phyloP scores from a whole-genome alignment of 2,797 vertebrate species.

The Hippopotamyrus pictus region DNA sequence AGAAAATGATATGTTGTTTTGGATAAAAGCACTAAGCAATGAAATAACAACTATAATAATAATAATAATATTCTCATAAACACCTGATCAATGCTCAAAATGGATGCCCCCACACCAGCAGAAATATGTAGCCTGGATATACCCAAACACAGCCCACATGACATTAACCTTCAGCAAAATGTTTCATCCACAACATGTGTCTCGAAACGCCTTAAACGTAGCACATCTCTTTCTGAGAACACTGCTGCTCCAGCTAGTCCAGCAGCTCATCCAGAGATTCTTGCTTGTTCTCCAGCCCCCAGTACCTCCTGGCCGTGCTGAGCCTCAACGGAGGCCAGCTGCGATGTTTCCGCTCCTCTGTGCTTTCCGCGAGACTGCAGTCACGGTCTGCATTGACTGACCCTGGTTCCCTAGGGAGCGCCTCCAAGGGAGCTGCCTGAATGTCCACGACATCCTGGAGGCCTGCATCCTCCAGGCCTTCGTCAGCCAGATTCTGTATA shows the following conservation, averaged over 20 bases:
- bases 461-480: constrained; percentile 20
- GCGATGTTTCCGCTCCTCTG: constrained; percentile 64
- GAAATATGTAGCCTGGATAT: background rate
- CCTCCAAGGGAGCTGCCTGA: background rate
- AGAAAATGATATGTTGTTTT: background rate
- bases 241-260: constrained; percentile 58
- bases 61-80: background rate
- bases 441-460: background rate
- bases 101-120: background rate
- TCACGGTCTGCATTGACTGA: constrained; percentile 53
- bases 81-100: background rate
- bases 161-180: background rate
- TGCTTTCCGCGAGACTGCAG: constrained; percentile 41
- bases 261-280: constrained; percentile 69
- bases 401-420: constrained; percentile 31
- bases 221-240: constrained; percentile 48
- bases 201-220: constrained; percentile 54
- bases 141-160: background rate
- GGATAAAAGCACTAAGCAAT: background rate
- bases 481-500: background rate
- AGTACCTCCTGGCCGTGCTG: constrained; percentile 60
- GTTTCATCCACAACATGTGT: background rate
- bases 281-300: constrained; percentile 75
- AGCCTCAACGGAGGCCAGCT: constrained; percentile 88
- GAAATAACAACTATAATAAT: background rate